phyloP scores from a whole-genome alignment of 2,888 invertebrate genomes.

The Athalia rosae region DNA sequence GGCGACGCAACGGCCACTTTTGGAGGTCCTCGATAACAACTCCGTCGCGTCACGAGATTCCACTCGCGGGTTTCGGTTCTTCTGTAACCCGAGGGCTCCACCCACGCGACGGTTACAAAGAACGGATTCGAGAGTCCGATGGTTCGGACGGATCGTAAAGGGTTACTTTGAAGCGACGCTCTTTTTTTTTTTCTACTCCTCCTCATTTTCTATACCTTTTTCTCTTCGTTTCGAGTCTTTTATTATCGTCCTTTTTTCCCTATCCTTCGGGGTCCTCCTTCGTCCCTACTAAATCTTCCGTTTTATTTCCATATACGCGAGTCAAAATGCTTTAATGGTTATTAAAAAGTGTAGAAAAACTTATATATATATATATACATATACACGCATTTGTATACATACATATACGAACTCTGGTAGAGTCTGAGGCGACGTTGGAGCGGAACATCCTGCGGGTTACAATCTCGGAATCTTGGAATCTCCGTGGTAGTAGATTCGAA shows the following conservation, averaged over 20 bases:
- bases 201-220: conserved; percentile 52
- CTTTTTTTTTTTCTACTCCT: conserved; percentile 39
- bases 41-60: not conserved
- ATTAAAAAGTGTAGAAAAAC: conserved; percentile 38
- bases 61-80: conserved; percentile 1
- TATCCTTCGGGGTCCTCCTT: conserved; percentile 32
- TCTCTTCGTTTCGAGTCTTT: conserved; percentile 37
- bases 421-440: not conserved
- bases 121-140: conserved; percentile 8
- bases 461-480: conserved; percentile 21
- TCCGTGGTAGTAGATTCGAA: conserved; percentile 55
- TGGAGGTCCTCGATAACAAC: conserved; percentile 30
- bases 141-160: conserved; percentile 35
- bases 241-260: not conserved
- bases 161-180: conserved; percentile 44
- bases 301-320: conserved; percentile 43
- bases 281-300: conserved; percentile 49
- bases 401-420: not conserved
- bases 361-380: no score
- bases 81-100: conserved; percentile 38
- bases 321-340: conserved; percentile 45
- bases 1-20: conserved; percentile 27
- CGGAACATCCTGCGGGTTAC: no score
- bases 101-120: conserved; percentile 43
- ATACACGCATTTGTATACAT: no score